Conservation (phyloP, 2,888 invertebrate genomes). For the Helleia helle region DNA sequence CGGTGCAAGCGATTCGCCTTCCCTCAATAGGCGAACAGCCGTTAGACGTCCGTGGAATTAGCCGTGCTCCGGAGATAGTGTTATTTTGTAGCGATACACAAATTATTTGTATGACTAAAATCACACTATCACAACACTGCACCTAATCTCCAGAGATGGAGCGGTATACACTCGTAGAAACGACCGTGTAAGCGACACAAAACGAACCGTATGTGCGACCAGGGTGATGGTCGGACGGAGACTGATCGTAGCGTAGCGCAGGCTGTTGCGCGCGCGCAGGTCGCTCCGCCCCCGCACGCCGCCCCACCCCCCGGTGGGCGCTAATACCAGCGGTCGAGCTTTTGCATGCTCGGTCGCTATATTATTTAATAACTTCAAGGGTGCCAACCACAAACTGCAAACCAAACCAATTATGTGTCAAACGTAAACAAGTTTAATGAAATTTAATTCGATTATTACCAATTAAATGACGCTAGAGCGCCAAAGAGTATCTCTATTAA, state of each 20-base stretch:
- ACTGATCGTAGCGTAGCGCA: conserved; percentile 42
- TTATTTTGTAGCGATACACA: conserved; percentile 69
- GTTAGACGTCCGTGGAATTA: conserved; percentile 55
- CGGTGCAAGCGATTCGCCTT: conserved; percentile 61
- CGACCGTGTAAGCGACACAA: conserved; percentile 55
- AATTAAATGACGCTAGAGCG: too few species aligned
- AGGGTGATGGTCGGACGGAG: conserved; percentile 63
- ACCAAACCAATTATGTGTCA: conserved; percentile 44
- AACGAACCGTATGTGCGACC: conserved; percentile 53
- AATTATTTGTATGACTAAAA: conserved; percentile 62
- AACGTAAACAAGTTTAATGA: conserved; percentile 14
- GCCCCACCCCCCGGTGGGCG: conserved; percentile 24
- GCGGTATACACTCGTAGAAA: conserved; percentile 54
- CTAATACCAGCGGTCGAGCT: conserved; percentile 46
- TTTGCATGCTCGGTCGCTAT: conserved; percentile 45
- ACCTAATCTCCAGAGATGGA: conserved; percentile 56
- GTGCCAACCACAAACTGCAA: conserved; percentile 41
- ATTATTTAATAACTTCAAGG: conserved; percentile 44
- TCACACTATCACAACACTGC: conserved; percentile 70
- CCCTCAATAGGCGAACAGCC: conserved; percentile 68
- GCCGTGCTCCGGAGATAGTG: conserved; percentile 51
- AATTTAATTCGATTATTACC: too few species aligned
- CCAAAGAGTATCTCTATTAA: too few species aligned
- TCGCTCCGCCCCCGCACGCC: conserved; percentile 24
- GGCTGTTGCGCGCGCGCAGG: conserved; percentile 38